Percentiles rank a stretch among this genome's conserved stretches.
Conservation (phyloP, 1,140 invertebrate genomes). For the Zaprionus camerounensis region DNA sequence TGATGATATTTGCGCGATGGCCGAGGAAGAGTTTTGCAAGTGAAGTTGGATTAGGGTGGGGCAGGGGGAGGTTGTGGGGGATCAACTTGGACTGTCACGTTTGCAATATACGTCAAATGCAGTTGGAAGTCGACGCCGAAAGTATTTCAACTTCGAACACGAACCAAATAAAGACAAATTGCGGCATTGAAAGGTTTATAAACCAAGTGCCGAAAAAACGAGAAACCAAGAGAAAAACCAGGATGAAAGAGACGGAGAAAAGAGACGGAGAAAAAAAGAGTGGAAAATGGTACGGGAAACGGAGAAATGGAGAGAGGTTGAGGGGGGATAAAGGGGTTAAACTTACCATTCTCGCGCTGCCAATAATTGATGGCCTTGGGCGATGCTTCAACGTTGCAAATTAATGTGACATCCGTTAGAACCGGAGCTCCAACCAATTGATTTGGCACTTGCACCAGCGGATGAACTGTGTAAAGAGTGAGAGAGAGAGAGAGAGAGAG, state of each 20-base stretch:
- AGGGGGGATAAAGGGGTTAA: not conserved
- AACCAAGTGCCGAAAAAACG: constrained; percentile 24
- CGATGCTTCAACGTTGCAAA: constrained; percentile 94
- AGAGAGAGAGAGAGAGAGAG: not conserved
- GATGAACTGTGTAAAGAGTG: constrained; percentile 88
- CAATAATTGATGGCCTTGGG: constrained; percentile 95
- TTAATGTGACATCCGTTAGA: constrained; percentile 91
- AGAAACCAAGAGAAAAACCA: not conserved
- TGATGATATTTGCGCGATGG: too few species aligned
- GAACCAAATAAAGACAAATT: constrained; percentile 84
- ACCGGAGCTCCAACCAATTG: constrained; percentile 92
- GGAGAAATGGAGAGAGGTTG: not conserved
- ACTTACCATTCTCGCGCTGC: constrained; percentile 92
- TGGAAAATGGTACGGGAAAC: not conserved
- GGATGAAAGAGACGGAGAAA: not conserved
- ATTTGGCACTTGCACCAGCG: constrained; percentile 92
- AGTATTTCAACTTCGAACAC: constrained; percentile 78
- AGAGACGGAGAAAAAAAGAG: not conserved
- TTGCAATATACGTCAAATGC: constrained; percentile 83
- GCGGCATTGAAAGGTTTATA: constrained; percentile 80
- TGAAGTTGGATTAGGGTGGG: not conserved
- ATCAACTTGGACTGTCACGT: constrained; percentile 59
- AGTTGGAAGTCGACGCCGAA: constrained; percentile 58
- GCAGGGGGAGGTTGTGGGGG: not conserved
- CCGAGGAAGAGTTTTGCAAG: not conserved